A percentile compares a stretch with the other conserved stretches of the same genome.
Evolutionary conservation across 2,113 vertebrate species (phyloP).

Genomic region (Seriola rivoliana): DNA sequence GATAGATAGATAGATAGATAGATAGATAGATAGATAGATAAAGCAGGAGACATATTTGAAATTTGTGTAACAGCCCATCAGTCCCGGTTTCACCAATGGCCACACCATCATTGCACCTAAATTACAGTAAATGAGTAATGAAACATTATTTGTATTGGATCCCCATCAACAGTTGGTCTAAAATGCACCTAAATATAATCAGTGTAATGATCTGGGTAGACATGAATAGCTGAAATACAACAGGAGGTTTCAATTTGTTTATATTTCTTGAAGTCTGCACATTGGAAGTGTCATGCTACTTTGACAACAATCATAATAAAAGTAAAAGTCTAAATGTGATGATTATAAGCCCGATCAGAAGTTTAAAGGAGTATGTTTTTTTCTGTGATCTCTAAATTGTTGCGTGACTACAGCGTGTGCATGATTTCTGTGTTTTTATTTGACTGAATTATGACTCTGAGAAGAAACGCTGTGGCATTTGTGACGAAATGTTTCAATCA

Average conservation of each 20-base stretch:
- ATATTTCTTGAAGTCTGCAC: background rate
- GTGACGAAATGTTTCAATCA: conserved; percentile 1
- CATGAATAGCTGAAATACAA: background rate
- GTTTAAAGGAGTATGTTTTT: background rate
- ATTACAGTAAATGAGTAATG: background rate
- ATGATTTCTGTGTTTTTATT: background rate
- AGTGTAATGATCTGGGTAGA: background rate
- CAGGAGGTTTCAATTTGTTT: background rate
- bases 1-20: conserved; percentile 62
- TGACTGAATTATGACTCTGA: background rate
- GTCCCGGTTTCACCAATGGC: too few species aligned
- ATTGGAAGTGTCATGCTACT: background rate
- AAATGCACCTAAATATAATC: background rate
- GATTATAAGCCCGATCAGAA: background rate
- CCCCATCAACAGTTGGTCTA: background rate
- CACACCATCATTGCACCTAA: background rate
- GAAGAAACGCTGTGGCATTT: background rate
- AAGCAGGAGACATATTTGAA: too few species aligned
- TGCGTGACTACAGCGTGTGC: background rate
- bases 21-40: conserved; percentile 58
- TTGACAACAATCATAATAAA: background rate
- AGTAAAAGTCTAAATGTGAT: background rate
- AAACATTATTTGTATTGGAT: background rate
- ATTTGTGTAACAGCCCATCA: too few species aligned
- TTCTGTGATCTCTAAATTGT: background rate